A percentile compares a stretch with the other conserved stretches of the same genome.
Evolutionary conservation across 2,113 vertebrate genomes (phyloP).

Genomic region (Phaethornis superciliosus): DNA sequence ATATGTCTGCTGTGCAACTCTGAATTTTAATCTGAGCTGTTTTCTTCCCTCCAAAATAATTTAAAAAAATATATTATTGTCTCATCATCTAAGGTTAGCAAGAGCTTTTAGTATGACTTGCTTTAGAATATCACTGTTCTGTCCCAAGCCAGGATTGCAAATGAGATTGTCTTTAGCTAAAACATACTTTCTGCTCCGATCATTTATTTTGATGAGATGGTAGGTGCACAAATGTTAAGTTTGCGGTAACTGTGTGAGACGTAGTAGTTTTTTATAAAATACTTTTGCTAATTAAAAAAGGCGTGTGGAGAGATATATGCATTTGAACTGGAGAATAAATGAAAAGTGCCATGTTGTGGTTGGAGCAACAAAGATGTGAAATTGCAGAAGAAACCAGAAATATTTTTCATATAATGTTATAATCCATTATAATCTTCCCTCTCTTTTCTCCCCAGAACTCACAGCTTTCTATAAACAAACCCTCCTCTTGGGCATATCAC

Average conservation of each 20-base stretch:
- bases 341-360: neutral
- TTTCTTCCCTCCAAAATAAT: slow-evolving; percentile 40
- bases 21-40: slow-evolving; percentile 62
- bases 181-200: neutral
- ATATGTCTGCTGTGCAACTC: neutral
- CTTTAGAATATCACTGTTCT: slow-evolving; percentile 33
- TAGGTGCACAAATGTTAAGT: neutral
- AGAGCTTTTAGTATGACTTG: slow-evolving; percentile 22
- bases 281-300: neutral
- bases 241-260: neutral
- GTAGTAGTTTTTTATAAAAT: neutral
- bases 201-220: neutral
- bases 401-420: neutral
- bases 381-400: neutral
- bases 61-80: slow-evolving; percentile 45
- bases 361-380: neutral
- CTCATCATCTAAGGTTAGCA: neutral
- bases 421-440: neutral
- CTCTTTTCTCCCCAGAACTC: neutral
- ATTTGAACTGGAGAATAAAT: neutral
- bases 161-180: neutral
- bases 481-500: neutral
- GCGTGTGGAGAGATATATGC: neutral
- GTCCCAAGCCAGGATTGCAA: slow-evolving; percentile 11
- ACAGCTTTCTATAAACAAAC: neutral